phyloP scores from a whole-genome alignment of 2,113 vertebrate species.

The Nansenia antarctica region DNA sequence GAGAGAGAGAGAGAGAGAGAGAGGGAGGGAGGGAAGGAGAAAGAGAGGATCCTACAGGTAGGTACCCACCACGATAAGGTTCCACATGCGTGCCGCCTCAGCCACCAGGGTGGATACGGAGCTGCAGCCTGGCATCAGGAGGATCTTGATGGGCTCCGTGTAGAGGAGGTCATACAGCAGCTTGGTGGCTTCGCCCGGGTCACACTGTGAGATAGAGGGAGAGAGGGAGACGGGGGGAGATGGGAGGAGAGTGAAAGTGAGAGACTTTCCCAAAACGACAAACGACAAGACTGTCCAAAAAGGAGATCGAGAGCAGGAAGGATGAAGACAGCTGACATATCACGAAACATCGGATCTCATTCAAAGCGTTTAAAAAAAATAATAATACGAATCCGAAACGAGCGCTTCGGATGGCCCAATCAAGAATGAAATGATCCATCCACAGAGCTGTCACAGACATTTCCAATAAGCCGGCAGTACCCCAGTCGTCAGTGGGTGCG shows the following conservation, averaged over 20 bases:
- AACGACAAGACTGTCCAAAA: background rate
- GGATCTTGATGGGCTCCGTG: slow-evolving; percentile 95
- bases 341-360: background rate
- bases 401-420: background rate
- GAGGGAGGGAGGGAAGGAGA: background rate
- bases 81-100: slow-evolving; percentile 95
- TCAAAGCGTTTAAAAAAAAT: background rate
- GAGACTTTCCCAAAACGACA: slow-evolving; percentile 9
- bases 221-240: background rate
- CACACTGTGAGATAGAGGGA: slow-evolving; percentile 74
- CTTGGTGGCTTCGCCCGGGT: slow-evolving; percentile 92
- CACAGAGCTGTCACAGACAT: slow-evolving; percentile 39
- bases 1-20: background rate
- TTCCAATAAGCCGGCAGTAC: slow-evolving; percentile 23
- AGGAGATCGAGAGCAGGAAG: background rate
- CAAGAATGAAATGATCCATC: slow-evolving; percentile 46
- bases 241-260: background rate
- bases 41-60: background rate
- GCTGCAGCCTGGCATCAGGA: slow-evolving; percentile 94
- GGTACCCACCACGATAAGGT: slow-evolving; percentile 90
- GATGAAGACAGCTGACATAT: background rate
- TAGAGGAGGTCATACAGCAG: slow-evolving; percentile 93
- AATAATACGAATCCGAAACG: background rate
- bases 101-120: slow-evolving; percentile 93
- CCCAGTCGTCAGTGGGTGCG: slow-evolving; percentile 34